Base-by-base conservation (phyloP, 2,113 vertebrate genomes). In the Numida meleagris region DNA sequence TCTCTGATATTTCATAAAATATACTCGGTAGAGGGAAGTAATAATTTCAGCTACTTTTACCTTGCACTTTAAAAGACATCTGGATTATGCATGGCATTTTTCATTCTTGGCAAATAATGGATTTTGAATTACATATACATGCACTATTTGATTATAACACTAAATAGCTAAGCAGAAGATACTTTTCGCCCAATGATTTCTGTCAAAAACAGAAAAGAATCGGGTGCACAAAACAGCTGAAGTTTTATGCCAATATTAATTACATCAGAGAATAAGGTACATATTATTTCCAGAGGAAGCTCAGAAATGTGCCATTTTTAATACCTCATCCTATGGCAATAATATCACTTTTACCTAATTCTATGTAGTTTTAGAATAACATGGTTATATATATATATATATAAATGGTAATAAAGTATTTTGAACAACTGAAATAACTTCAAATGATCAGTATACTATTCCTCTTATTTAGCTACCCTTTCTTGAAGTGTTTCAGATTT, bases 181-280 rank as follows among this genome's bases (percentile, higher is more conserved):
- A 21, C 16, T 2, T 0, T 1, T 73, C n/a, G 9, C 18, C 13
- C 33, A 57, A 1, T 29, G 13, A 50, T 21, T 10, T 36, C 34
- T 36, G 34, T 17, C 29, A 25, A 25, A 61, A 61, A 46, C 18
- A 2, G 10, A 36, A 51, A 42, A 29, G 50, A 51, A 51, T 25
- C 8, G 50, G 25, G 50, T 29, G 14, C 15, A 51, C 50, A 51
- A 27, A 51, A 15, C 21, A 81, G 68, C 10, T 43, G 23, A 77
- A 93, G 55, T 12, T 4, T 20, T 14, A 59, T 2, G 7, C 12
- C 33, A 79, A 31, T 51, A 76, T 57, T 25, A 68, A 25, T 71
- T 36, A 42, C 9, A 58, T 27, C 21, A 68, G 20, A n/a, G 29
- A 36, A 25, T 57, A 48, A 80, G 71, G 66, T 10, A 83, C 4